Conservation (phyloP, 2,113 vertebrate genomes). For the Sinocyclocheilus rhinocerous region DNA sequence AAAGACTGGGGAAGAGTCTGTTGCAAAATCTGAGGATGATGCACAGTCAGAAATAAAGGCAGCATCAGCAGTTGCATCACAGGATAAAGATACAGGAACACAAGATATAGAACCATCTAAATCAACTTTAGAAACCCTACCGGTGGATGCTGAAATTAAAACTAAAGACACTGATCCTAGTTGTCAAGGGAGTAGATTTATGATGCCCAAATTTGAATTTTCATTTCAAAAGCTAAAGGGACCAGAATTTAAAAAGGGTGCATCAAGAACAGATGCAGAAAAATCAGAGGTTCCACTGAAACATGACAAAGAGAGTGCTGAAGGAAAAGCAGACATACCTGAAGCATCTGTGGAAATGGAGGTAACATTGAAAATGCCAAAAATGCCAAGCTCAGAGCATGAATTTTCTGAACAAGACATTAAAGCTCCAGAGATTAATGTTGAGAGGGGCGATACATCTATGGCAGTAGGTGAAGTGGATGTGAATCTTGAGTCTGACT, state of each 20-base stretch:
- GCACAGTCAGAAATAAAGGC: slow-evolving; percentile 19
- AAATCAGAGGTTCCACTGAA: not conserved
- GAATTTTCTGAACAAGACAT: slow-evolving; percentile 52
- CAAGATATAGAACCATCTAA: slow-evolving; percentile 38
- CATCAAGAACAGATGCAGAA: not conserved
- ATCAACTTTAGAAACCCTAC: not conserved
- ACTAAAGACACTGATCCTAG: not conserved
- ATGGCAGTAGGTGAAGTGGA: not conserved
- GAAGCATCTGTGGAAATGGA: slow-evolving; percentile 34
- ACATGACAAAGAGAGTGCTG: not conserved
- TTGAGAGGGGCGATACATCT: not conserved
- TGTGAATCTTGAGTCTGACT: not conserved
- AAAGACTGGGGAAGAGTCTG: slow-evolving; percentile 31
- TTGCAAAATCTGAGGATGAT: not conserved
- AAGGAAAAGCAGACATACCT: not conserved
- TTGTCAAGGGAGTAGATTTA: slow-evolving; percentile 11
- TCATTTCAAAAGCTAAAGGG: slow-evolving; percentile 35
- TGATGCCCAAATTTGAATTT: slow-evolving; percentile 19
- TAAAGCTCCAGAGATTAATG: slow-evolving; percentile 52
- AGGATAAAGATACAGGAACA: not conserved
- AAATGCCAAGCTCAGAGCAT: slow-evolving; percentile 37
- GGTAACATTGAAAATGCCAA: slow-evolving; percentile 41
- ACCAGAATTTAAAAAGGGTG: slow-evolving; percentile 30
- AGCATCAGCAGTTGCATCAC: not conserved
- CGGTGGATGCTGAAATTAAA: slow-evolving; percentile 30